phyloP scores from a whole-genome alignment of 2,797 vertebrate genomes.

The Chelidonichthys spinosus region DNA sequence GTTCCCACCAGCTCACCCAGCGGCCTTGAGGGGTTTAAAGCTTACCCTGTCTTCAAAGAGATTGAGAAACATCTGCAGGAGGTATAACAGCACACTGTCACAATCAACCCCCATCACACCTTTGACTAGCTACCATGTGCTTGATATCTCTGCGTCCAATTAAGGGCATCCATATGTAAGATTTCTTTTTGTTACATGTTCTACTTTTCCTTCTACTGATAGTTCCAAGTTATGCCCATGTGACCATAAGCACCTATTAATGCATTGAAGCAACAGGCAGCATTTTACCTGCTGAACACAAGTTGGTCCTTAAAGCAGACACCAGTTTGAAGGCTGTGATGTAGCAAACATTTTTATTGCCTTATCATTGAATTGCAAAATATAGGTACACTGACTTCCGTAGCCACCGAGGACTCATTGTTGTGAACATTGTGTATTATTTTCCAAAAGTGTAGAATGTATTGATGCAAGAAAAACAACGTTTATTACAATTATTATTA shows the following conservation, averaged over 20 bases:
- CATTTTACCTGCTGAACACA: no score
- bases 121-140: not conserved
- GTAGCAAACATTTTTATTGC: not conserved
- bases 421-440: not conserved
- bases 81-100: conserved; percentile 76
- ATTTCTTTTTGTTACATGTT: not conserved
- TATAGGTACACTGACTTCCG: no score
- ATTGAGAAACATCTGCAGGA: conserved; percentile 92
- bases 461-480: not conserved
- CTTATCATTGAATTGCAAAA: not conserved
- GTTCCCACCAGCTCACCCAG: conserved; percentile 81
- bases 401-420: not conserved
- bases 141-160: not conserved
- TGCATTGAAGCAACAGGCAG: not conserved
- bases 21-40: conserved; percentile 88
- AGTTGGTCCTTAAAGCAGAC: not conserved
- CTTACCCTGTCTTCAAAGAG: conserved; percentile 90
- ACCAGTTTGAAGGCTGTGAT: not conserved
- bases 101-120: not conserved
- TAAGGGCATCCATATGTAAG: not conserved
- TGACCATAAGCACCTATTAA: not conserved
- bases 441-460: not conserved
- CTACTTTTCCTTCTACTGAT: not conserved
- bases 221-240: not conserved
- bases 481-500: no score